Base-by-base conservation (phyloP, 2,888 invertebrate genomes). In the Aricia artaxerxes region DNA sequence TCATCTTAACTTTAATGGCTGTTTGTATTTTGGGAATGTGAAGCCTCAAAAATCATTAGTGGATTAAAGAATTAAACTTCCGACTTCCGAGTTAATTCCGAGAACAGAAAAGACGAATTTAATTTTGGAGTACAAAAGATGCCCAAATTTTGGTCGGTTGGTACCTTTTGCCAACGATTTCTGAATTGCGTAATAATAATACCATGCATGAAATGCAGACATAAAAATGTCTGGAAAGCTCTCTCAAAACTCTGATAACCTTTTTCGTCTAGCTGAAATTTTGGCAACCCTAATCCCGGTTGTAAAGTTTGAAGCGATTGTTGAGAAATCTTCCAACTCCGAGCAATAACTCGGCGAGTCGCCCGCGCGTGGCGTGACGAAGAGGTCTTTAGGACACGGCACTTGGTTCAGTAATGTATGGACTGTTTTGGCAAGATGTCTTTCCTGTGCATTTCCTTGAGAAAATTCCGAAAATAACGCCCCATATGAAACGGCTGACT, bases 321-420 rank as follows among this genome's bases (percentile, higher is more conserved):
- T 79, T 79, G 49, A 79, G 78, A 79, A 79, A 69, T 78, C 69
- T 69, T 53, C 57, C 72, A 79, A 79, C 76, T 78, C 38, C 16
- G 53, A 61, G 87, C 89, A 82, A 90, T 91, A 91, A 88, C 87
- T 90, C 88, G 87, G 84, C 81, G 83, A 86, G 83, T 85, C 88
- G 80, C 82, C 84, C 83, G 86, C 76, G 57, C 76, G 69, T 69
- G 57, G 53, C 89, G 88, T 90, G 90, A 90, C 90, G 87, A 83
- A 86, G 84, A 86, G 83, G 86, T 82, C 82, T 83, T 88, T 87
- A 87, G 88, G 88, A 88, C 84, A 90, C 89, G 89, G 87, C 85
- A 88, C 90, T 90, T 89, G 90, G 83, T 85, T 87, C 83, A 81
- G 84, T 89, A 90, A 90, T 89, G 86, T 75, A 79, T 79, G 78